Base-by-base conservation (phyloP, 2,888 invertebrate species). In the Nebria brevicollis region DNA sequence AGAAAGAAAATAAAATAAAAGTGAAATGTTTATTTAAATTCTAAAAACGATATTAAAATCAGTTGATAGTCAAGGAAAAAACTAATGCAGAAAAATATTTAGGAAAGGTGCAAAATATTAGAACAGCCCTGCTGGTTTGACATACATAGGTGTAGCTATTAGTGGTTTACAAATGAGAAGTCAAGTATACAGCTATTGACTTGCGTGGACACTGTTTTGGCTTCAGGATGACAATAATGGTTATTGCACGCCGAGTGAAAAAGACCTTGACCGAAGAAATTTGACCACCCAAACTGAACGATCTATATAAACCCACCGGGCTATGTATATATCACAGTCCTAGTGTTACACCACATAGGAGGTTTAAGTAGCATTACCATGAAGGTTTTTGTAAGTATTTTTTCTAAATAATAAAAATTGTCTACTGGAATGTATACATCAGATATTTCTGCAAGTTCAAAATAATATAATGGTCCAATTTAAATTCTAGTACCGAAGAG, bases 351-450 rank as follows among this genome's bases (percentile, higher is more conserved):
- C 25, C 74, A 73, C 65, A 43, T 70, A 81, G 81, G 82, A 78
- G 82, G 82, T 77, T 82, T 7, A 54, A 34, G 34, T 54, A 77
- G 77, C 82, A 26, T 83, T 77, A 85, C 82, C 84, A 86, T 85
- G 85, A 85, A 84, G 79, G 65, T 83, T 77, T 77, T 84, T 84
- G 86, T 86, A 84, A 86, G 85, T 85, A 77, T 73, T 68, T 20
- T 26, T 68, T 68, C 2, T 10, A 68, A 1, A n/a, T 26, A 10
- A 26, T 25, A 34, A 34, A 34, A 34, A 34, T 34, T 34, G 13
- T 43, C 13, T 54, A 11, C 2, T 13, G 8, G 2, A 7, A 54
- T 7, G 13, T 13, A 7, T 54, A 11, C 4, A 54, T 2, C 13
- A 11, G 13, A 2, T 54, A 54, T 8, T 8, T 54, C 54, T 54